phyloP scores from a whole-genome alignment of 2,888 invertebrate species.

The Neocrepidodera transversa region DNA sequence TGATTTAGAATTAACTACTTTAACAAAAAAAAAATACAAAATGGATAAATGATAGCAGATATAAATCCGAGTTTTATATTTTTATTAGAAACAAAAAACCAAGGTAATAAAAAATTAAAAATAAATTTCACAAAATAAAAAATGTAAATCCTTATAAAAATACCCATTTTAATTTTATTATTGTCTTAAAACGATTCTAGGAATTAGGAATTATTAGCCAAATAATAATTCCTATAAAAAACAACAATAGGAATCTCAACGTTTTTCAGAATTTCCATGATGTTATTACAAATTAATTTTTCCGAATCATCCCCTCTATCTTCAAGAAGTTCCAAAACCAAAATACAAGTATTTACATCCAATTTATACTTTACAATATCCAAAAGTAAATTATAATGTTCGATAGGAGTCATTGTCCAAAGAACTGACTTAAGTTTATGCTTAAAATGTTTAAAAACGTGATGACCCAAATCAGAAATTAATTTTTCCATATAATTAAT shows the following conservation, averaged over 20 bases:
- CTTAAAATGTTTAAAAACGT: conserved; percentile 21
- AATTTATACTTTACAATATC: conserved; percentile 23
- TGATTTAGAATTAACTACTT: no score
- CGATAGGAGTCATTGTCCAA: background rate
- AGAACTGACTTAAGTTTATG: background rate
- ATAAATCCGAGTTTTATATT: no score
- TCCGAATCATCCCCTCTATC: background rate
- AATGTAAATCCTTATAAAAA: no score
- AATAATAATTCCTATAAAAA: background rate
- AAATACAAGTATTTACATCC: conserved; percentile 21
- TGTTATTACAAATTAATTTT: background rate
- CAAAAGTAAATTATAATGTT: conserved; percentile 18
- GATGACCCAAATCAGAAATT: conserved; percentile 9
- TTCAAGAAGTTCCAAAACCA: conserved; percentile 20
- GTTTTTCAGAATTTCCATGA: conserved; percentile 2
- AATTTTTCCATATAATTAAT: conserved; percentile 22
- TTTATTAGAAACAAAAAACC: no score
- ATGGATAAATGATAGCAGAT: no score
- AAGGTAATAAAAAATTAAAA: no score
- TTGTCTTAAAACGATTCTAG: no score
- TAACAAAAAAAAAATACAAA: no score
- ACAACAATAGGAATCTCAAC: conserved; percentile 20
- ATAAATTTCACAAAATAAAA: no score
- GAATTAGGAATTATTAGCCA: no score
- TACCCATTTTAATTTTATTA: no score